Evolutionary conservation across 64 coral and sea anemone genomes (phyloP).

Genomic region (Pocillopora verrucosa): DNA sequence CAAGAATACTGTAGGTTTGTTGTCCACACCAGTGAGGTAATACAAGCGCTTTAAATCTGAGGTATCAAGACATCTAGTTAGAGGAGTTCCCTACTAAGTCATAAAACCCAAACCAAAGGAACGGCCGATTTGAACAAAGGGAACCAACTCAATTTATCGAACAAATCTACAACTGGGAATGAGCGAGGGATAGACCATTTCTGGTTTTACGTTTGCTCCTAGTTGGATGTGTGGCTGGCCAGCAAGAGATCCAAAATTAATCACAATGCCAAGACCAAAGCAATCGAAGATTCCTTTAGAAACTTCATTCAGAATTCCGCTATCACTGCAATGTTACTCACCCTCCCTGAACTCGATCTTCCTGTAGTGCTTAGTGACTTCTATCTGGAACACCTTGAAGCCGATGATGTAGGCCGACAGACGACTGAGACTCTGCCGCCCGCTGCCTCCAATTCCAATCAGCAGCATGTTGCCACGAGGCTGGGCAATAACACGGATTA

Average conservation of each 20-base stretch:
- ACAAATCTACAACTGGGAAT: too few relatives aligned
- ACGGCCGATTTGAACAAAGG: too few relatives aligned
- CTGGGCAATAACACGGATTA: conserved; percentile 93
- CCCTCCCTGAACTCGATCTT: conserved; percentile 94
- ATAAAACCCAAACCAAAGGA: too few relatives aligned
- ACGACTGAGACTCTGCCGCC: conserved; percentile 85
- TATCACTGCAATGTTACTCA: conserved; percentile 1
- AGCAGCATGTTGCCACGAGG: conserved; percentile 97
- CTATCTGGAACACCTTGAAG: conserved; percentile 99
- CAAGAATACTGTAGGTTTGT: conserved; percentile 95
- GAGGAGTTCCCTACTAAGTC: too few relatives aligned
- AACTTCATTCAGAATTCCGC: neutral
- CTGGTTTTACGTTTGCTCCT: too few relatives aligned
- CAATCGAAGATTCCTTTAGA: too few relatives aligned
- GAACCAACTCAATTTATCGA: too few relatives aligned
- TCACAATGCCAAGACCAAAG: too few relatives aligned
- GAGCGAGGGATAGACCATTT: too few relatives aligned
- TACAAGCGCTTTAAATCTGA: conserved; percentile 91
- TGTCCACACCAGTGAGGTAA: conserved; percentile 88
- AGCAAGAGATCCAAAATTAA: too few relatives aligned
- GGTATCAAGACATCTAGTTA: neutral
- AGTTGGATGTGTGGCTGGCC: too few relatives aligned
- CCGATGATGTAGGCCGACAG: conserved; percentile 91
- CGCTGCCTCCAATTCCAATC: conserved; percentile 98
- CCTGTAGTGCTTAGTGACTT: conserved; percentile 98